phyloP scores from a whole-genome alignment of 2,113 vertebrate genomes.

The Pterocles burchelli region DNA sequence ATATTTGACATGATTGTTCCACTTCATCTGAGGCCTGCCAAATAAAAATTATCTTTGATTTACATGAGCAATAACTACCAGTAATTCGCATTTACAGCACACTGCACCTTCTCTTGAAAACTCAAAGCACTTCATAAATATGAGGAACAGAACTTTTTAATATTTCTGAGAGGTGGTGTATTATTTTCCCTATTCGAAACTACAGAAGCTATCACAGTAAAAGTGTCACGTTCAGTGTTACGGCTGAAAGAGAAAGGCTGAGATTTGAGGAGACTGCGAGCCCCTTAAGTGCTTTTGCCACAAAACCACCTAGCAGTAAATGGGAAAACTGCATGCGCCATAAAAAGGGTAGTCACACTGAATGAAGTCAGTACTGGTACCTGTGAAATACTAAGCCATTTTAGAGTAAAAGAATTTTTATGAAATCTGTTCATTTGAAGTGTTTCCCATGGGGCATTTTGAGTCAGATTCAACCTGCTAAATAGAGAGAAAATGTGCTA shows the following conservation, averaged over 20 bases:
- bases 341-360: neutral
- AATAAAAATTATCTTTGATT: conserved; percentile 5
- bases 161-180: neutral
- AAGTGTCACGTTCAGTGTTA: neutral
- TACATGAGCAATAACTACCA: neutral
- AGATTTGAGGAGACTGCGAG: neutral
- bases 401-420: neutral
- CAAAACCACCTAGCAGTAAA: conserved; percentile 4
- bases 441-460: neutral
- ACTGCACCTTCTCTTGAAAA: neutral
- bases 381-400: neutral
- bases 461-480: neutral
- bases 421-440: neutral
- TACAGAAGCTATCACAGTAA: neutral
- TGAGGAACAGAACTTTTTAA: neutral
- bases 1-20: neutral
- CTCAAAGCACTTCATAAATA: neutral
- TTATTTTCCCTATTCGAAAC: neutral
- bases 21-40: neutral
- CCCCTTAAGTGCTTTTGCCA: conserved; percentile 5
- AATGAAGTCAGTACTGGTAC: neutral
- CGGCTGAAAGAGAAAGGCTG: neutral
- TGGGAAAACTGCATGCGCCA: neutral
- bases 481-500: neutral
- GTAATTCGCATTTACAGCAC: neutral